Base-by-base conservation (phyloP, 2,888 invertebrate genomes). In the Epistrophella euchroma region DNA sequence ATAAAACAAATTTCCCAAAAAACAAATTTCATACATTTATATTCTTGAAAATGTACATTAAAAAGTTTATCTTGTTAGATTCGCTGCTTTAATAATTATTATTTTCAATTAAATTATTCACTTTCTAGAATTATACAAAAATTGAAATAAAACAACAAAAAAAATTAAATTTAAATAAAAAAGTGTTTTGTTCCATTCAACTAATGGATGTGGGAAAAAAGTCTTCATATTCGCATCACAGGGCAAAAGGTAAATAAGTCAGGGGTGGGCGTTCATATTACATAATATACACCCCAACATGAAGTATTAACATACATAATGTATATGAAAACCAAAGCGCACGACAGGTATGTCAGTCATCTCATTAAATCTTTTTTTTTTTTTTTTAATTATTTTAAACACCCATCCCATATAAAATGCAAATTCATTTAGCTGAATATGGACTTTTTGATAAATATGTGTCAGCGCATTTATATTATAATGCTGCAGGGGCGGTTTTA, bases 401-500 rank as follows among this genome's bases (percentile, higher is more conserved):
- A 25, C 25, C 58, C 62, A 68, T 45, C 25, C 58, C 62, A 68
- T 45, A 52, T 68, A 55, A 60, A 72, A 85, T 81, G 81, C 60
- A 85, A 81, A 81, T 81, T 68, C 66, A 37, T 40, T 45, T 47
- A 9, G 2, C 45, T 62, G 52, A 28, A 35, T 19, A 50, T 47
- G 22, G 56, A 37, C 22, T 37, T 68, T 62, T 75, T 22, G 22
- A 0, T 43, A 37, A 80, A 81, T 66, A 17, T 17, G 50, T 75
- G 75, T 75, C 40, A 56, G 52, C 50, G 58, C 70, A 64, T 47
- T 47, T 66, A 47, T 66, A 19, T 37, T 19, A 11, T 32, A 75
- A 60, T 55, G 32, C 17, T 43, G 64, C 66, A 56, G 64, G 62
- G 80, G 80, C 71, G 71, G 76, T 62, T 85, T 81, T 85, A 85